Evolutionary conservation across 2,113 vertebrate genomes (phyloP).

Genomic region (Indri indri): DNA sequence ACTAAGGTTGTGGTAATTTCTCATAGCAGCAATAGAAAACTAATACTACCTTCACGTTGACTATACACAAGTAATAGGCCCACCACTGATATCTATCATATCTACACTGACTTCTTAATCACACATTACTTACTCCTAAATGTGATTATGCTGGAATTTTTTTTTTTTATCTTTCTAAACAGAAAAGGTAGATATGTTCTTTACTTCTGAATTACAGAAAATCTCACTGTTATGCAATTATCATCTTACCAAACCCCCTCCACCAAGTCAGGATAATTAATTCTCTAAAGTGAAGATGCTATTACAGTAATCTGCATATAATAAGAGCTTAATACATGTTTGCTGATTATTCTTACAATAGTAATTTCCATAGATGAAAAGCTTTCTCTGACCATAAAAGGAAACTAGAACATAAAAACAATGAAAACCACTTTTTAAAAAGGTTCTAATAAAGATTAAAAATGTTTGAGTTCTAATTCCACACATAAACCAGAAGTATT

Average conservation of each 20-base stretch:
- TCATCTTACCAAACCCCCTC: not conserved
- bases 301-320: not conserved
- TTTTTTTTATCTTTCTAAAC: not conserved
- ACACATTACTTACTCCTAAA: not conserved
- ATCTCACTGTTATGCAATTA: not conserved
- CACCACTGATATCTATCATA: not conserved
- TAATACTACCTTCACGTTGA: not conserved
- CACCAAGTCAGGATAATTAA: not conserved
- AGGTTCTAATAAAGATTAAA: not conserved
- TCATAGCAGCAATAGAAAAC: not conserved
- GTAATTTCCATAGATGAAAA: not conserved
- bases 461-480: not conserved
- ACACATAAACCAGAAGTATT: not conserved
- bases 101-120: not conserved
- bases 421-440: not conserved
- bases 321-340: not conserved
- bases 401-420: not conserved
- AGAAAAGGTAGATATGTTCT: not conserved
- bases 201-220: not conserved
- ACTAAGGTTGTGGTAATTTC: not conserved
- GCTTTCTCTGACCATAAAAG: not conserved
- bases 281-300: not conserved
- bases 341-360: not conserved
- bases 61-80: not conserved
- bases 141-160: not conserved